A percentile compares a stretch with the other conserved stretches of the same genome.
These are phyloP conservation scores for Morone chrysops DNA, from an alignment of 2,113 vertebrate genomes.

Conservation along the genomic window DNA sequence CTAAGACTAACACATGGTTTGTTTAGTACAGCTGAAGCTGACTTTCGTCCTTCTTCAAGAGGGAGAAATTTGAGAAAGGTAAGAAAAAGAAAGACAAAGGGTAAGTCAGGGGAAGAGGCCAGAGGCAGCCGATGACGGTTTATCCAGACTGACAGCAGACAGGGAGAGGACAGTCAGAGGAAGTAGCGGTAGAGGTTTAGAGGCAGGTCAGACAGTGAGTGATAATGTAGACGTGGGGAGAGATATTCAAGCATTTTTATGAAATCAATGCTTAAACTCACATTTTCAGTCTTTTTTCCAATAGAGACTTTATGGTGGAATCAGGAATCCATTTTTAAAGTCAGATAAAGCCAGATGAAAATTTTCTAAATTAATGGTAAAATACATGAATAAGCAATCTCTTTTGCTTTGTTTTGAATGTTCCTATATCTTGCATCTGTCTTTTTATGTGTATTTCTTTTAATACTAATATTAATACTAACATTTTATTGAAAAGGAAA, in stretches of 20 bases:
- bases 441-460: neutral
- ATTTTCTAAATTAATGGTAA: no score
- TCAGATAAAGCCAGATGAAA: neutral
- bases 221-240: neutral
- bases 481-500: no score
- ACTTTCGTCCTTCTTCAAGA: neutral
- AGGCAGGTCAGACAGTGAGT: conserved; percentile 32
- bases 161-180: conserved; percentile 43
- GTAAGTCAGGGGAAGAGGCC: neutral
- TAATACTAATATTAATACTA: no score
- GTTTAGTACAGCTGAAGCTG: neutral
- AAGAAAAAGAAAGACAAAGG: conserved; percentile 15
- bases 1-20: neutral
- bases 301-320: neutral
- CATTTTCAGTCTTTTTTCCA: neutral
- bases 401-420: neutral
- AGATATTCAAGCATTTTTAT: conserved; percentile 5
- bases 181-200: conserved; percentile 13
- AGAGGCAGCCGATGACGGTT: conserved; percentile 12
- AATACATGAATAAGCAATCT: no score
- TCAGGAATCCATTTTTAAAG: neutral
- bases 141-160: conserved; percentile 46
- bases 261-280: neutral
- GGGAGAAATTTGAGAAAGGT: conserved; percentile 3
- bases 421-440: neutral